Evolutionary conservation across 2,888 invertebrate genomes (phyloP).

Genomic region (Lepidocyrtinus sp.): DNA sequence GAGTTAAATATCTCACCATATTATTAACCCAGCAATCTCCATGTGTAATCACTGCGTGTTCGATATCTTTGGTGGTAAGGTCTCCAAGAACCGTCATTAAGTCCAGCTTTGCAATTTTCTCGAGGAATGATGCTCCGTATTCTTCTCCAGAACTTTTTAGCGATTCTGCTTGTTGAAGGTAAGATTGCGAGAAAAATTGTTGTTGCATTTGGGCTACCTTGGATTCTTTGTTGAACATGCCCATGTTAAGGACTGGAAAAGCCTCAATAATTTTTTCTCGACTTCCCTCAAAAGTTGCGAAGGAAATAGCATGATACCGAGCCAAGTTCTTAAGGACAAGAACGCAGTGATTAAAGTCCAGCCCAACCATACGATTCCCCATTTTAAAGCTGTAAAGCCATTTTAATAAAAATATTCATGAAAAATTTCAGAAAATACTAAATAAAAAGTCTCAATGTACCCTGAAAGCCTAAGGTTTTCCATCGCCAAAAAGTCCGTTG

Average conservation of each 20-base stretch:
- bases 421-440: no score
- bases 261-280: slow-evolving; percentile 58
- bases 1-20: no score
- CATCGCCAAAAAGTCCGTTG: slow-evolving; percentile 61
- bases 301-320: slow-evolving; percentile 65
- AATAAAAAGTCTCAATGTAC: slow-evolving; percentile 34
- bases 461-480: slow-evolving; percentile 58
- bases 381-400: slow-evolving; percentile 65
- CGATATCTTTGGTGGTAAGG: slow-evolving; percentile 14
- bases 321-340: slow-evolving; percentile 61
- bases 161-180: slow-evolving; percentile 33
- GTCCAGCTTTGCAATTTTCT: slow-evolving; percentile 1
- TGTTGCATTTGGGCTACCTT: slow-evolving; percentile 37
- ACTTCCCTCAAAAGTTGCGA: slow-evolving; percentile 64
- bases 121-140: slow-evolving; percentile 23
- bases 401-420: no score
- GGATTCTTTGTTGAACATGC: slow-evolving; percentile 55
- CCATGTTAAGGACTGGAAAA: slow-evolving; percentile 62
- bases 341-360: slow-evolving; percentile 60
- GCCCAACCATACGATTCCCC: slow-evolving; percentile 62
- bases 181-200: slow-evolving; percentile 27
- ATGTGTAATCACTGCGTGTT: slow-evolving; percentile 44
- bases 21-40: slow-evolving; percentile 69
- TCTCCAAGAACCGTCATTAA: background rate
- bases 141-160: slow-evolving; percentile 29